Evolutionary conservation across 1,140 invertebrate species (phyloP), one percentile per base, ranked within the genome.

Genomic region (Phortica variegata): DNA sequence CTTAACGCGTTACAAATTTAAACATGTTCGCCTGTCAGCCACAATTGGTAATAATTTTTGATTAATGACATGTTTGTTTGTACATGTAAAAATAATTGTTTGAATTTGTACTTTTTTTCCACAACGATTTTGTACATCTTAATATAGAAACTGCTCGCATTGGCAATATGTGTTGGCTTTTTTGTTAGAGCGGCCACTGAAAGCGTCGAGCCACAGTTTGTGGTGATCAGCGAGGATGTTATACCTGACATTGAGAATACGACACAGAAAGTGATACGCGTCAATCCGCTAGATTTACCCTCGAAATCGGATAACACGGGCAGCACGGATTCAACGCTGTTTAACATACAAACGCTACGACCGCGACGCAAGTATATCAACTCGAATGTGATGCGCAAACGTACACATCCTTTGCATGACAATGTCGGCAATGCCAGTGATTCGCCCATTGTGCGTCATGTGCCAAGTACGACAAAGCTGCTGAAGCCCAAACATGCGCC

Each of bases 251-350:
- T 47, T 1, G 47, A 47, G 18, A 54, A 50, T 36, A 42, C 39
- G 10, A 46, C 38, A 26, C 48, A 49, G 7, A 54, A 54, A 39
- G 47, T 54, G 2, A 54, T 54, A 43, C 47, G 52, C 16, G 52
- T 54, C 3, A 54, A 54, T 40, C 47, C 47, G 6, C n/a, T 54
- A 3, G 52, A 50, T 20, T 38, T 54, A 21, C 52, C 52, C 18
- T 12, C 52, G n/a, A 26, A 29, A 29, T 18, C 37, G 3, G 52
- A 54, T 34, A 32, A 34, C 15, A 29, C 32, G 9, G 21, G 13
- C 21, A 50, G 23, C 18, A 16, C 13, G 17, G 52, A 54, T 13
- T 54, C 52, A 3, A 45, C 47, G 1, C 13, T 54, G 2, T 50
- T 42, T 15, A 50, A 54, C 3, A 54, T 54, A 5, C 47, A 54